These are phyloP conservation scores for Gonatopus flavifemur DNA, from an alignment of 1,140 invertebrate genomes.

Conservation along the genomic window DNA sequence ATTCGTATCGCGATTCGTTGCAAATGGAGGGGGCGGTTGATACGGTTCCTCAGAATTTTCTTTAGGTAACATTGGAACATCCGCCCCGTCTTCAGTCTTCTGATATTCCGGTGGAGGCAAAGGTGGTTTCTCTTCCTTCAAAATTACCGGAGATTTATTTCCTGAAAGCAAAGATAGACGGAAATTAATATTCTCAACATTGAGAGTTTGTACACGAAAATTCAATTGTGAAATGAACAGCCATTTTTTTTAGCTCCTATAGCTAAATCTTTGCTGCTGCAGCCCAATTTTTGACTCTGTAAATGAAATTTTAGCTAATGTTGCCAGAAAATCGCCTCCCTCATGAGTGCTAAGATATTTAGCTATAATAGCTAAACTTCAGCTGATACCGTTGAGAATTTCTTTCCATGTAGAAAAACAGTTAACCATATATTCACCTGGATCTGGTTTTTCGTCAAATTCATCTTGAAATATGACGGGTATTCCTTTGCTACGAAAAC, in stretches of 20 bases:
- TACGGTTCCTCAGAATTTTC: constrained; percentile 61
- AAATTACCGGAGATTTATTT: constrained; percentile 87
- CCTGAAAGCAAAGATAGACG: constrained; percentile 24
- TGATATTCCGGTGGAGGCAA: constrained; percentile 77
- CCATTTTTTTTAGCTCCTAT: too few relatives aligned
- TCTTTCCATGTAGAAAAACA: background rate
- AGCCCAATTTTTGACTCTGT: too few relatives aligned
- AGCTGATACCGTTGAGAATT: too few relatives aligned
- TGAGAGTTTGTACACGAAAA: too few relatives aligned
- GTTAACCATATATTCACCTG: constrained; percentile 54
- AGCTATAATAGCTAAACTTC: too few relatives aligned
- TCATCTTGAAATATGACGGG: constrained; percentile 95
- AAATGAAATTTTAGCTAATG: too few relatives aligned
- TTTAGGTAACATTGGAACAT: constrained; percentile 52
- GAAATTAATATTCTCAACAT: background rate
- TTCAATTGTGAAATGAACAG: too few relatives aligned
- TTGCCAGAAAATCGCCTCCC: too few relatives aligned
- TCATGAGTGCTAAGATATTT: too few relatives aligned
- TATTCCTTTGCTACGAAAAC: constrained; percentile 86
- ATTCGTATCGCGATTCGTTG: constrained; percentile 69
- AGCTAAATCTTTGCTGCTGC: too few relatives aligned
- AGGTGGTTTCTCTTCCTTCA: constrained; percentile 91
- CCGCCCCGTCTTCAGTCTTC: constrained; percentile 58
- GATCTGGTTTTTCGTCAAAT: constrained; percentile 84
- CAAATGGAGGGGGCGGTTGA: constrained; percentile 74